These are phyloP conservation scores for Apotomis turbidana DNA, from an alignment of 2,888 invertebrate genomes.

Conservation along the genomic window DNA sequence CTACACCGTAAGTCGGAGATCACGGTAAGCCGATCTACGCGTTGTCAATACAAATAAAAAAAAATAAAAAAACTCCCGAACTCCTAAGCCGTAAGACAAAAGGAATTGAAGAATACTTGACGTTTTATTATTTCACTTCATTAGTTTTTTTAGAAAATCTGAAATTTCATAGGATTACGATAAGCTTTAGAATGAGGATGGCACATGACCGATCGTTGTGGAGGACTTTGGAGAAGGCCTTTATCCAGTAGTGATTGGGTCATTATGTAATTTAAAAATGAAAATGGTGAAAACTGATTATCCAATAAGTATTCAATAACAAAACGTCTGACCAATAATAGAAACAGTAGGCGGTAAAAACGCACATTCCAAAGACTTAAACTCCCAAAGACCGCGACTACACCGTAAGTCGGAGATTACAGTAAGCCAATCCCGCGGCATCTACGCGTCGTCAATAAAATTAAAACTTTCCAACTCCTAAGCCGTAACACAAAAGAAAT, in stretches of 20 bases:
- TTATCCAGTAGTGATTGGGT: too few relatives aligned
- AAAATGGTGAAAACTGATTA: too few relatives aligned
- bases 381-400: constrained; percentile 28
- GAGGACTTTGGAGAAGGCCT: too few relatives aligned
- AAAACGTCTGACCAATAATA: too few relatives aligned
- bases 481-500: constrained; percentile 40
- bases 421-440: constrained; percentile 17
- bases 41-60: constrained; percentile 61
- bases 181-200: too few relatives aligned
- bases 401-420: constrained; percentile 30
- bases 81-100: constrained; percentile 40
- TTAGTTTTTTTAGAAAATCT: background rate
- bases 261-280: too few relatives aligned
- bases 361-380: constrained; percentile 19
- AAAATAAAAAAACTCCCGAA: constrained; percentile 57
- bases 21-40: constrained; percentile 20
- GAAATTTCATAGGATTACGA: background rate
- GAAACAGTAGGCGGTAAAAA: background rate
- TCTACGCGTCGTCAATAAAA: constrained; percentile 53
- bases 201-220: too few relatives aligned
- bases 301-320: too few relatives aligned
- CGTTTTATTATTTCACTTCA: constrained; percentile 25
- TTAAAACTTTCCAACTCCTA: constrained; percentile 55
- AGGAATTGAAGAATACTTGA: constrained; percentile 22
- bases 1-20: constrained; percentile 31